Conservation (phyloP, 2,888 invertebrate species). For the Protonemura montana region DNA sequence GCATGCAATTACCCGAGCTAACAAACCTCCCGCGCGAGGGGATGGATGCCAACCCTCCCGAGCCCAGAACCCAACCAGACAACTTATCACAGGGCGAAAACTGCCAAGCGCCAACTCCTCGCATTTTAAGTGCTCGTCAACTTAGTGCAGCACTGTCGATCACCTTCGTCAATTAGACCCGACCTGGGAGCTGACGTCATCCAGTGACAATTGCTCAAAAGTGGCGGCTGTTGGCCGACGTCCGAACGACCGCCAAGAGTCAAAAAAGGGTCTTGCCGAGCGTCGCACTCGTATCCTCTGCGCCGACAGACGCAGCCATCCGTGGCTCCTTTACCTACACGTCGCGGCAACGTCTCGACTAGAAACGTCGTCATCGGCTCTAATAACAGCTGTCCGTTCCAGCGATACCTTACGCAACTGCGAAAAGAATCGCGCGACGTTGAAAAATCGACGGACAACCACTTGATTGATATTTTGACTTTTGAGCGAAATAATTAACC, state of each 20-base stretch:
- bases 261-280: background rate
- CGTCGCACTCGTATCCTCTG: background rate
- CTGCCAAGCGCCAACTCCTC: too few species aligned
- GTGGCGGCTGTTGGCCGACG: background rate
- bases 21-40: background rate
- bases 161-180: background rate
- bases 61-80: background rate
- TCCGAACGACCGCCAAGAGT: background rate
- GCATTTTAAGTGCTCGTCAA: too few species aligned
- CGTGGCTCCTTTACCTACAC: background rate
- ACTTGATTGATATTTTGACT: slow-evolving; percentile 33
- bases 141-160: background rate
- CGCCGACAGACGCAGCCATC: background rate
- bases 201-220: too few species aligned
- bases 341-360: background rate
- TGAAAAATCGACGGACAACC: background rate
- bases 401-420: background rate
- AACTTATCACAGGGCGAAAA: too few species aligned
- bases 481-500: slow-evolving; percentile 39
- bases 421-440: background rate
- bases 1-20: background rate
- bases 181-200: background rate
- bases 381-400: background rate
- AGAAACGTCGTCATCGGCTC: background rate
- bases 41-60: too few species aligned